Conservation (phyloP, 2,888 invertebrate genomes). For the Orthosia incerta region DNA sequence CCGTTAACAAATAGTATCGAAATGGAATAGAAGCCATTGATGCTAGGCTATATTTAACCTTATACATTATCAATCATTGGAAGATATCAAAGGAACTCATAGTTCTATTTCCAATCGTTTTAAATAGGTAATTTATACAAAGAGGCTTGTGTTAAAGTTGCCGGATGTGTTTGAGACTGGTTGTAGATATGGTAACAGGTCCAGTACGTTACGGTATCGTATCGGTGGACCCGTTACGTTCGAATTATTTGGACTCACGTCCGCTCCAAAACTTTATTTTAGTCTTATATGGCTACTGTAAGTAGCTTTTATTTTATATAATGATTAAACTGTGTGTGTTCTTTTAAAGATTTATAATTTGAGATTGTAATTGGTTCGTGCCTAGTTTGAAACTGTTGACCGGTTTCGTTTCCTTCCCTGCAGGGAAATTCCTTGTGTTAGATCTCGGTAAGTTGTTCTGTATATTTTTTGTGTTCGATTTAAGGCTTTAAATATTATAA, state of each 20-base stretch:
- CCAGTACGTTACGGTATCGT: conserved; percentile 72
- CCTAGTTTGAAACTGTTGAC: conserved; percentile 17
- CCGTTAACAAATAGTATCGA: conserved; percentile 55
- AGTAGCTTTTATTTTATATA: conserved; percentile 10
- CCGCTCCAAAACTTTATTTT: conserved; percentile 40
- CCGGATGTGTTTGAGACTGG: conserved; percentile 68
- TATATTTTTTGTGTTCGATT: conserved; percentile 11
- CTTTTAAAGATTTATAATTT: conserved; percentile 21
- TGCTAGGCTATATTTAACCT: conserved; percentile 46
- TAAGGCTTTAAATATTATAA: background rate
- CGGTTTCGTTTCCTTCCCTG: conserved; percentile 43
- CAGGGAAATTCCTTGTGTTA: conserved; percentile 34
- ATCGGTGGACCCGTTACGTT: conserved; percentile 67
- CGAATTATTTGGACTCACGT: conserved; percentile 62
- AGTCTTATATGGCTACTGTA: conserved; percentile 38
- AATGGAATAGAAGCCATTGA: conserved; percentile 48
- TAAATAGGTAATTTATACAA: conserved; percentile 56
- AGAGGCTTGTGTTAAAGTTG: conserved; percentile 56
- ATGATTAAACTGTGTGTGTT: conserved; percentile 9
- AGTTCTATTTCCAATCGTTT: conserved; percentile 44
- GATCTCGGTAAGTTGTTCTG: conserved; percentile 12
- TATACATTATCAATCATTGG: conserved; percentile 31
- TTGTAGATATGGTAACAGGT: conserved; percentile 69
- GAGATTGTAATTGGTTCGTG: conserved; percentile 9
- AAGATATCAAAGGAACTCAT: conserved; percentile 28